Base-by-base conservation (phyloP, 2,113 vertebrate genomes). In the Glaucidium brasilianum region DNA sequence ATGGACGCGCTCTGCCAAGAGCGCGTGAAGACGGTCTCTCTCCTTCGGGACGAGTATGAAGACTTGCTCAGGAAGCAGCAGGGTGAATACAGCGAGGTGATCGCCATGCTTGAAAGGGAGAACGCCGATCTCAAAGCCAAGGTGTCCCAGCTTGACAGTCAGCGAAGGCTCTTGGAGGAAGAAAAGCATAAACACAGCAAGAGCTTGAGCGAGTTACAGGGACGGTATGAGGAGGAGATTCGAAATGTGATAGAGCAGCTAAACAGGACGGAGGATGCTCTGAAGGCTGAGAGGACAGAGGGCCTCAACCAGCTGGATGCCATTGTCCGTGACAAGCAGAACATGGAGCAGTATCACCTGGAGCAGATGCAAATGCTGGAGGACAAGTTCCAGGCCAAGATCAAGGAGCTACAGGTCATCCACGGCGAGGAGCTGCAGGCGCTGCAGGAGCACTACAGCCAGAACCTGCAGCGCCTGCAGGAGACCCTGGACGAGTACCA, bases 371-470 rank as follows among this genome's bases (percentile, higher is more conserved):
- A 97, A 52, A 98, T 96, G 15, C 97, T 99, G 41, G 99, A 99
- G 95, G 98, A 98, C 49, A 98, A 98, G 60, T 99, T 99, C 96
- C 98, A 99, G 72, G 96, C 96, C 60, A 98, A 98, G 95, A 97
- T 99, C 79, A 98, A 97, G 74, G 98, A 99, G 84, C 98, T 99
- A n/a, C 98, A 99, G 93, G 96, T 94, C 5, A 90, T 98, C 82
- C 99, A 99, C 5, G 68, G 97, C 45, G 98, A 99, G 79, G 99
- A 99, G 96, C 97, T 99, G 37, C 97, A 98, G 89, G 97, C 98
- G 15, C 91, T 99, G 75, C 98, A 99, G 78, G 97, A 98, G 17
- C 98, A 98, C 85, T 99, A 98, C 81, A 95, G 97, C 14, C 98
- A 98, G 96, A 98, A 97, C 88, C 96, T 99, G 85, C 98, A 94